phyloP scores from a whole-genome alignment of 2,888 invertebrate species.

The Zaprionus obscuricornis region DNA sequence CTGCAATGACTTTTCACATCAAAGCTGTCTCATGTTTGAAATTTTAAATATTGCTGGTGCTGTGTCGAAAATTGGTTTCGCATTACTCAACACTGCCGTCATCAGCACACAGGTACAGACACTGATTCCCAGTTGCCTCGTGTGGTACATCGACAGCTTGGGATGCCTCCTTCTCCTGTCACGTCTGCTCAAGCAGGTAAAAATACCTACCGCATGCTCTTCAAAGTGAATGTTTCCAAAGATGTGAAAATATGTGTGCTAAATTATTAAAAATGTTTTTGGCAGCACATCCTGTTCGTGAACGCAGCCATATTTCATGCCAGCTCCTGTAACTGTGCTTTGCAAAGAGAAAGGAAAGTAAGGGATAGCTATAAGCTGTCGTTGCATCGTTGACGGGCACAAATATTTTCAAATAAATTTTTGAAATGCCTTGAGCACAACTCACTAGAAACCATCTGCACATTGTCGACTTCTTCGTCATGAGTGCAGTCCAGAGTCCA shows the following conservation, averaged over 20 bases:
- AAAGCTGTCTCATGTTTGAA: slow-evolving; percentile 54
- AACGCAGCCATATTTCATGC: slow-evolving; percentile 61
- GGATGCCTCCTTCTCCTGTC: slow-evolving; percentile 4
- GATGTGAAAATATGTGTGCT: slow-evolving; percentile 68
- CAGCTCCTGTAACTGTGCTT: slow-evolving; percentile 20
- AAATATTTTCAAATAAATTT: slow-evolving; percentile 68
- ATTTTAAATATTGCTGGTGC: slow-evolving; percentile 62
- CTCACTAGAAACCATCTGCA: slow-evolving; percentile 28
- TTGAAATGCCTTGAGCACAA: slow-evolving; percentile 59
- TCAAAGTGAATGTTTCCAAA: slow-evolving; percentile 66
- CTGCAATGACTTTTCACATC: slow-evolving; percentile 65
- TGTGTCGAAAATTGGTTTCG: slow-evolving; percentile 64
- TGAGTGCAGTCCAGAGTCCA: slow-evolving; percentile 1
- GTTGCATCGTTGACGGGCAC: slow-evolving; percentile 57
- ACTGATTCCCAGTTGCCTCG: slow-evolving; percentile 25
- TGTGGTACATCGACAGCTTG: slow-evolving; percentile 16
- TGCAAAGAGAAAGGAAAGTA: neutral
- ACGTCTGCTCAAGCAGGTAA: slow-evolving; percentile 2
- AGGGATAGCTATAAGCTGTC: slow-evolving; percentile 26
- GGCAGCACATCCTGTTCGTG: slow-evolving; percentile 64
- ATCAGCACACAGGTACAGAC: slow-evolving; percentile 20
- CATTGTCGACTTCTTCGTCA: slow-evolving; percentile 26
- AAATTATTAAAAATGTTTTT: slow-evolving; percentile 75
- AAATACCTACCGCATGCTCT: slow-evolving; percentile 56
- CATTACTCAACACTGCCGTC: slow-evolving; percentile 67